Percentiles rank a stretch among this genome's conserved stretches.
Evolutionary conservation across 2,113 vertebrate genomes (phyloP).

Genomic region (Polypterus bichir): DNA sequence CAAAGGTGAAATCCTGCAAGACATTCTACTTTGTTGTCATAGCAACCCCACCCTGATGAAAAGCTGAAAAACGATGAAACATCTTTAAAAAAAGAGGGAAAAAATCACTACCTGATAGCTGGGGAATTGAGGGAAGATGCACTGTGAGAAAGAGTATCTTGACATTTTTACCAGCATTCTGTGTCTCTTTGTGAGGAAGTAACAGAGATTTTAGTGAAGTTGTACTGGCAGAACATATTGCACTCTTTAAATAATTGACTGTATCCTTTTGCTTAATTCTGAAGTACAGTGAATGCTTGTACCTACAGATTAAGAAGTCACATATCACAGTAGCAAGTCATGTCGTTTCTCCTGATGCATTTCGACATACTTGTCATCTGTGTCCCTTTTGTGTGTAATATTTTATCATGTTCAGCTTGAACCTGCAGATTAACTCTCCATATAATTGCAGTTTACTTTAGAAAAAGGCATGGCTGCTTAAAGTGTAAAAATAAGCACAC

Average conservation of each 20-base stretch:
- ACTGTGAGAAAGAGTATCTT: slow-evolving; percentile 35
- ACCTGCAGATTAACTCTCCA: slow-evolving; percentile 38
- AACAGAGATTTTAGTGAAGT: slow-evolving; percentile 39
- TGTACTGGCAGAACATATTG: slow-evolving; percentile 52
- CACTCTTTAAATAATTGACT: slow-evolving; percentile 77
- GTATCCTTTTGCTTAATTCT: slow-evolving; percentile 48
- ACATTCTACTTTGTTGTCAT: slow-evolving; percentile 74
- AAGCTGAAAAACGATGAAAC: slow-evolving; percentile 53
- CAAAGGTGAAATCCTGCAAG: slow-evolving; percentile 69
- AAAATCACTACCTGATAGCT: slow-evolving; percentile 31
- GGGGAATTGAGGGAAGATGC: slow-evolving; percentile 34
- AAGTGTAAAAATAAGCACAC: no score
- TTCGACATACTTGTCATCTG: slow-evolving; percentile 51
- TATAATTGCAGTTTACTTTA: neutral
- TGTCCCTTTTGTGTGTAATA: slow-evolving; percentile 44
- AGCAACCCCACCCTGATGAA: slow-evolving; percentile 58
- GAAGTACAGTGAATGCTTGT: slow-evolving; percentile 61
- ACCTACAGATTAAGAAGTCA: slow-evolving; percentile 62
- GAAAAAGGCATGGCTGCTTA: no score
- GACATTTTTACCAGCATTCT: slow-evolving; percentile 49
- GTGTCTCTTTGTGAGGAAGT: slow-evolving; percentile 47
- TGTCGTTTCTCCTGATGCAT: slow-evolving; percentile 49
- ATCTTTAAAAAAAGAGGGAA: slow-evolving; percentile 27
- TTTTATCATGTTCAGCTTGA: slow-evolving; percentile 43
- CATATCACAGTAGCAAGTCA: slow-evolving; percentile 40